Conservation (phyloP, 2,797 vertebrate species). For the Luscinia megarhynchos region DNA sequence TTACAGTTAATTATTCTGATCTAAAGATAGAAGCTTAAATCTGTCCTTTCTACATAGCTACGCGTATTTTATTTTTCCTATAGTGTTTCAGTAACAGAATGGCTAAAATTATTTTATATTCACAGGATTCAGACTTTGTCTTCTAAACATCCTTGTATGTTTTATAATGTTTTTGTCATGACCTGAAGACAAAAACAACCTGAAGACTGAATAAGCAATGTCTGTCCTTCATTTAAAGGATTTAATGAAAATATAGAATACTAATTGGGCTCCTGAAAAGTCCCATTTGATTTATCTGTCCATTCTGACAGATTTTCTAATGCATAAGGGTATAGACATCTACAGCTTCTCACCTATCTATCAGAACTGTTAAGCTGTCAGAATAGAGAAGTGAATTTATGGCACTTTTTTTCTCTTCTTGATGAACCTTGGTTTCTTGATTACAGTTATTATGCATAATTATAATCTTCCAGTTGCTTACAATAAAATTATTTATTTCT, state of each 20-base stretch:
- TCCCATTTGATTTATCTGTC: neutral
- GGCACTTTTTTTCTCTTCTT: neutral
- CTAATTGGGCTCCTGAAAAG: neutral
- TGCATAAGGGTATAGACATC: neutral
- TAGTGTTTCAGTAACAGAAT: neutral
- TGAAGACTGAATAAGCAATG: neutral
- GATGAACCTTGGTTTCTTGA: slow-evolving; percentile 8
- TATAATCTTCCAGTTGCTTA: neutral
- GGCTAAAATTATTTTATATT: neutral
- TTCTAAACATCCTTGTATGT: neutral
- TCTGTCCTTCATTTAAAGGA: neutral
- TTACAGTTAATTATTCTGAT: neutral
- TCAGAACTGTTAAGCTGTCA: neutral
- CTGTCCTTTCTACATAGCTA: neutral
- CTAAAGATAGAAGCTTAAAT: slow-evolving; percentile 24
- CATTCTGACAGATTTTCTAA: neutral
- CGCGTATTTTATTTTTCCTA: neutral
- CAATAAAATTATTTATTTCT: neutral
- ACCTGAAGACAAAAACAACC: neutral
- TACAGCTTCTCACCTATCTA: neutral
- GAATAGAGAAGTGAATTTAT: neutral
- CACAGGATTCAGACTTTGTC: neutral
- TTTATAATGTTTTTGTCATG: neutral
- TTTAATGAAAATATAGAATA: neutral
- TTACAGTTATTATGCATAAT: neutral